Conservation (phyloP, 2,797 vertebrate genomes). For the Lepilemur septentrionalis region DNA sequence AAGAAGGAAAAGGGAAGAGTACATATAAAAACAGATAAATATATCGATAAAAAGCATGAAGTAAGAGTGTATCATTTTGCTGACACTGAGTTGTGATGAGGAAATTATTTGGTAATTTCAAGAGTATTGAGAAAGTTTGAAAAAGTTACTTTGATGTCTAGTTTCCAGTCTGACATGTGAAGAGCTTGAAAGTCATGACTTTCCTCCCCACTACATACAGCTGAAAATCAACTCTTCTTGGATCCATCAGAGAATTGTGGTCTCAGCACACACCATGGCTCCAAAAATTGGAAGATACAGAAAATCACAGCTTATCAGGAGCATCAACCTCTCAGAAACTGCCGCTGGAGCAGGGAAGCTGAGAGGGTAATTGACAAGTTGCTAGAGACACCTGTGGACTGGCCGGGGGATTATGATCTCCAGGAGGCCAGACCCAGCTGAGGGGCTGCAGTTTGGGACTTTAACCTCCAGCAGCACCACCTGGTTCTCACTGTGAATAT, state of each 20-base stretch:
- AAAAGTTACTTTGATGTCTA: neutral
- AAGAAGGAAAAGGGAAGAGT: neutral
- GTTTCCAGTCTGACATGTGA: neutral
- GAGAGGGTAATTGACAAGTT: too few relatives aligned
- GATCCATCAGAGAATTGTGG: neutral
- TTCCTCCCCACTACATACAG: neutral
- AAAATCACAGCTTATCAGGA: neutral
- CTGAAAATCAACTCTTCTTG: neutral
- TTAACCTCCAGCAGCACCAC: neutral
- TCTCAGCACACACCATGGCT: neutral
- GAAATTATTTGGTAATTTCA: neutral
- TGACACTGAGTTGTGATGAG: neutral
- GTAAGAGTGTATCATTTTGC: neutral
- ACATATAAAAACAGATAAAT: neutral
- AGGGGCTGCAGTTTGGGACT: too few relatives aligned
- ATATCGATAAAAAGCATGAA: neutral
- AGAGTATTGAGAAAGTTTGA: neutral
- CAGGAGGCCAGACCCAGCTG: too few relatives aligned
- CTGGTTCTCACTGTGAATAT: neutral
- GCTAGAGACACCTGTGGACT: too few relatives aligned
- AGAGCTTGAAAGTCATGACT: neutral
- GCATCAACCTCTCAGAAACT: neutral
- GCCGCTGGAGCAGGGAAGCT: neutral
- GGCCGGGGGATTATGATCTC: neutral
- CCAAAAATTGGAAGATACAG: neutral